A percentile compares a stretch with the other conserved stretches of the same genome.
phyloP scores from a whole-genome alignment of 2,888 invertebrate genomes.

The Cheilosia impressa region DNA sequence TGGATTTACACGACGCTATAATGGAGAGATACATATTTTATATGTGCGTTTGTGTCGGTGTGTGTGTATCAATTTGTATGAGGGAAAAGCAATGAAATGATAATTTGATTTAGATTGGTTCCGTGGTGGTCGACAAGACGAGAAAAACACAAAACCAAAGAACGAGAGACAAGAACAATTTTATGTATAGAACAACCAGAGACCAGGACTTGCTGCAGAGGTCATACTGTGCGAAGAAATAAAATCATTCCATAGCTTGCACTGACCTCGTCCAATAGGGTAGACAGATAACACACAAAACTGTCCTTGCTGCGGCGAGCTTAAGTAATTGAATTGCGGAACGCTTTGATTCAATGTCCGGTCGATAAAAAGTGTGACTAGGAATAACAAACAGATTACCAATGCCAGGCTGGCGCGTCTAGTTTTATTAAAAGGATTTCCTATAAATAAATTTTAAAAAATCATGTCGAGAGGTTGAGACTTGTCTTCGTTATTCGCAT shows the following conservation, averaged over 20 bases:
- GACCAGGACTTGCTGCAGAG: conserved; percentile 4
- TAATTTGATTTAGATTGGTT: conserved; percentile 74
- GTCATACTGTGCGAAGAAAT: conserved; percentile 8
- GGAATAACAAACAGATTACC: conserved; percentile 34
- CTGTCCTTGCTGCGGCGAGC: conserved; percentile 48
- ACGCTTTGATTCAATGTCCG: conserved; percentile 69
- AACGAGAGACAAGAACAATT: background rate
- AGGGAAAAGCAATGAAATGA: conserved; percentile 55
- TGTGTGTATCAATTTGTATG: background rate
- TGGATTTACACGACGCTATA: conserved; percentile 31
- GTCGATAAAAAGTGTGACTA: conserved; percentile 44
- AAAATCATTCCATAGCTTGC: conserved; percentile 9
- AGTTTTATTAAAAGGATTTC: conserved; percentile 33
- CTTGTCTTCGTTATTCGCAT: conserved; percentile 17
- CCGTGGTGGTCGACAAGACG: conserved; percentile 24
- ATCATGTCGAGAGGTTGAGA: background rate
- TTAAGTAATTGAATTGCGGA: conserved; percentile 67
- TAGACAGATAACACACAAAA: conserved; percentile 7
- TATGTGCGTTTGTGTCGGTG: conserved; percentile 6
- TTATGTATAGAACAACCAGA: background rate
- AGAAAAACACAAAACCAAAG: background rate
- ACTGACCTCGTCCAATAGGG: conserved; percentile 1
- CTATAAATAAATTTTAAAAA: conserved; percentile 32
- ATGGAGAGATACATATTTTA: conserved; percentile 55
- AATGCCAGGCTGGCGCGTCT: conserved; percentile 15